Conservation (phyloP, 2,113 vertebrate genomes). For the Corythaeola cristata region DNA sequence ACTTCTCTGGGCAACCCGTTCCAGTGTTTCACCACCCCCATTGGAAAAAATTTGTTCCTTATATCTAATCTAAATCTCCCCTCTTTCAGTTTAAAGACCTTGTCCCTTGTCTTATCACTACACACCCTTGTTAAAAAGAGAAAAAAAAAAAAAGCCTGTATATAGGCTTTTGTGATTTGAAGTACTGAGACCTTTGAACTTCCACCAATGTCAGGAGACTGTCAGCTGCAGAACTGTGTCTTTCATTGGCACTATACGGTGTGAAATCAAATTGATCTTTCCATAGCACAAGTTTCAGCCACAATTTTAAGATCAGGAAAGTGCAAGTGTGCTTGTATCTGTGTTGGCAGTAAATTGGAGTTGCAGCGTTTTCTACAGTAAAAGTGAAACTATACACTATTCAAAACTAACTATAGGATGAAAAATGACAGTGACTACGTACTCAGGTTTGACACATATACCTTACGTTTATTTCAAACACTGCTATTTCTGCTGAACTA, state of each 20-base stretch:
- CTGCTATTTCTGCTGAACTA: background rate
- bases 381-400: background rate
- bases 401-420: background rate
- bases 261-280: background rate
- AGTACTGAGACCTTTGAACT: background rate
- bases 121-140: too few species aligned
- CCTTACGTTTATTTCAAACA: background rate
- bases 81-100: too few species aligned
- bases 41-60: too few species aligned
- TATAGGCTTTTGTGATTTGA: background rate
- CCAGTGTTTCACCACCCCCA: too few species aligned
- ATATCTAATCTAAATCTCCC: too few species aligned
- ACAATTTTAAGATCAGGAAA: background rate
- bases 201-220: background rate
- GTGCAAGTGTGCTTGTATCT: background rate
- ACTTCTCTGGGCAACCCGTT: too few species aligned
- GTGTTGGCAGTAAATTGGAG: background rate
- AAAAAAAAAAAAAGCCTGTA: too few species aligned
- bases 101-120: too few species aligned
- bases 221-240: background rate
- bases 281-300: background rate
- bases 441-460: background rate
- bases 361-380: background rate
- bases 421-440: background rate
- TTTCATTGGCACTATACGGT: background rate